Percentiles rank a stretch among this genome's conserved stretches.
Evolutionary conservation across 2,888 invertebrate species (phyloP).

Genomic region (Liodrosophila aerea): DNA sequence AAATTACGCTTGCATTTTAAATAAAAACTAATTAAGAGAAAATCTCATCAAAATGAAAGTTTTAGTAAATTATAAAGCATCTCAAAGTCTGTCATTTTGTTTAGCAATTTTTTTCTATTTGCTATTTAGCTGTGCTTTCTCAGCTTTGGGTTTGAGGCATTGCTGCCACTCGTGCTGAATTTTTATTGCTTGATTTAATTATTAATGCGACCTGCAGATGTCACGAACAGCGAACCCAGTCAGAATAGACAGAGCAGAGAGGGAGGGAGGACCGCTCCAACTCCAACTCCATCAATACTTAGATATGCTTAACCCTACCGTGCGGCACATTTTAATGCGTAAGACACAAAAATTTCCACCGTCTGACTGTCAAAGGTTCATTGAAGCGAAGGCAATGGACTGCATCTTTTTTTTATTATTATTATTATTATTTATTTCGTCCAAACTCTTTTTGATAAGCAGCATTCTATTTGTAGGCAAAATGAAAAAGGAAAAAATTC

Average conservation of each 20-base stretch:
- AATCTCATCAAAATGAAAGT: too few species aligned
- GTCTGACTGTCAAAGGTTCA: slow-evolving; percentile 39
- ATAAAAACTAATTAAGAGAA: too few species aligned
- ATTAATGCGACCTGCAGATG: slow-evolving; percentile 79
- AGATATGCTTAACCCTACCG: slow-evolving; percentile 65
- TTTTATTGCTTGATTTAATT: slow-evolving; percentile 78
- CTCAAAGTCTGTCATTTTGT: slow-evolving; percentile 3
- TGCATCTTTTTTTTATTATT: slow-evolving; percentile 75
- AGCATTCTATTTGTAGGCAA: background rate
- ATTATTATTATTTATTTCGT: slow-evolving; percentile 76
- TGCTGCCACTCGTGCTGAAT: slow-evolving; percentile 72
- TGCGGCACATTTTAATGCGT: slow-evolving; percentile 71
- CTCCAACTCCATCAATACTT: slow-evolving; percentile 31
- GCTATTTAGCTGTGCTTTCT: slow-evolving; percentile 44
- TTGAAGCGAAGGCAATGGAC: slow-evolving; percentile 70
- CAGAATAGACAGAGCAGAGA: background rate
- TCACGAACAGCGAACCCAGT: slow-evolving; percentile 59
- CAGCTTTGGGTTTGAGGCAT: slow-evolving; percentile 12
- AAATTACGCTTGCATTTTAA: too few species aligned
- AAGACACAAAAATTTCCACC: slow-evolving; percentile 57
- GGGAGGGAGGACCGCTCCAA: background rate
- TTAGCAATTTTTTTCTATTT: slow-evolving; percentile 10
- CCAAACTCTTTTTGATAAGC: slow-evolving; percentile 33
- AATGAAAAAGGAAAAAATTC: slow-evolving; percentile 53
- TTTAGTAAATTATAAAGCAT: slow-evolving; percentile 6